Evolutionary conservation across 30 jellyfish, hydroid and myxozoan species (phyloP).

Genomic region (Cassiopea xamachana): DNA sequence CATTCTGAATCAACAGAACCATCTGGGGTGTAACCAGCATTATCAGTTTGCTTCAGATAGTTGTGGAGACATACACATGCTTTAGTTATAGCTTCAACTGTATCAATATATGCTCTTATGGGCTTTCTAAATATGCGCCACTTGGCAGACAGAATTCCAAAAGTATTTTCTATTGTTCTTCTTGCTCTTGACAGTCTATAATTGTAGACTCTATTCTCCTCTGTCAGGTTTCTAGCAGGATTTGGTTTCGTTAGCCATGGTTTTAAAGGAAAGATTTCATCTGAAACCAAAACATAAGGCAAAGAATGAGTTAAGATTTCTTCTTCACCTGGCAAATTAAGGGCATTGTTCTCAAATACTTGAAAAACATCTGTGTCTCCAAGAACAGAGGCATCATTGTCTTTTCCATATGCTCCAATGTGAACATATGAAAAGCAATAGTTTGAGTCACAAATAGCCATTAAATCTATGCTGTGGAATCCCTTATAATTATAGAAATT

Average conservation of each 20-base stretch:
- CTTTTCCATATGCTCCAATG: conserved; percentile 60
- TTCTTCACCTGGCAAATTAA: conserved; percentile 41
- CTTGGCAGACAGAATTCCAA: conserved; percentile 63
- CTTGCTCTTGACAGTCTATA: conserved; percentile 65
- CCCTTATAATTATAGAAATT: conserved; percentile 49
- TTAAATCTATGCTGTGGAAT: conserved; percentile 42
- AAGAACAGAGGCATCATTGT: conserved; percentile 60
- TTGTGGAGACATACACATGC: conserved; percentile 80
- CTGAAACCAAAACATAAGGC: conserved; percentile 67
- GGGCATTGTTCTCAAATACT: conserved; percentile 7
- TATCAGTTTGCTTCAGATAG: conserved; percentile 70
- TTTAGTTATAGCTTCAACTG: conserved; percentile 60
- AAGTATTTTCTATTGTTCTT: conserved; percentile 71
- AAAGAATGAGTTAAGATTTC: neutral
- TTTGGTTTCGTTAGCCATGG: conserved; percentile 74
- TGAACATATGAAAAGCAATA: conserved; percentile 48
- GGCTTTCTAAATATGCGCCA: conserved; percentile 84
- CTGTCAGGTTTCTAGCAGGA: conserved; percentile 39
- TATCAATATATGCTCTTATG: conserved; percentile 66
- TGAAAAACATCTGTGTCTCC: conserved; percentile 17
- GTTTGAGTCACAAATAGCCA: conserved; percentile 56
- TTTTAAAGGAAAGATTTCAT: conserved; percentile 59
- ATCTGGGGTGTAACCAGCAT: conserved; percentile 62
- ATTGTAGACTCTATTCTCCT: conserved; percentile 29
- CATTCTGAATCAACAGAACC: neutral